Evolutionary conservation across 2,113 vertebrate genomes (phyloP), one percentile per base, ranked within the genome.

Genomic region (Apistogramma diplotaenia): DNA sequence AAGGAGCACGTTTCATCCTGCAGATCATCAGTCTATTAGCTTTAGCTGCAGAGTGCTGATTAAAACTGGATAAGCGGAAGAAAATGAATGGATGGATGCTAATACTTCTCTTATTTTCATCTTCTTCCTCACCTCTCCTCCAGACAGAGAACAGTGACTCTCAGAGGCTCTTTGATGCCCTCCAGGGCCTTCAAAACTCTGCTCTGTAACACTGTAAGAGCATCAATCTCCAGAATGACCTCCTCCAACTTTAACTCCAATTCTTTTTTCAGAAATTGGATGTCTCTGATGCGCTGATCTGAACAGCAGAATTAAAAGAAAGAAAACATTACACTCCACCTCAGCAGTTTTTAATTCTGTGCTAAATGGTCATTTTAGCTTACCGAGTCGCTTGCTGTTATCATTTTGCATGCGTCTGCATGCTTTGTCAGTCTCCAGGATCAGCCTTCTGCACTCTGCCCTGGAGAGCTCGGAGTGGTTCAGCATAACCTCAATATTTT

Each of bases 201-300:
- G 0, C 35, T 93, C 81, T 94, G 95, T 49, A 95, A 93, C 0
- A 61, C 86, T 29, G 95, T 25, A 5, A 99, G 94, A 21, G 72
- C 82, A 3, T 98, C 96, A 0, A 91, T 96, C 89, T 96, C 95
- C 49, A 94, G 33, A 27, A 94, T 88, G 9, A 97, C 92, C 89
- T 98, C 95, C 57, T 96, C 95, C 5, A 97, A 93, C 76, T 96
- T 98, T 81, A 92, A 91, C 46, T 96, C 93, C 87, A 99, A 85
- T 88, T 99, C 97, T 82, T 94, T 93, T 92, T 92, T 97, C 96
- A 97, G 96, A 93, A 97, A 99, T 85, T 93, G 93, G 74, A 99
- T 87, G 85, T 98, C 96, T 84, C 96, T 91, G 2, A 86, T 86
- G 70, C 97, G 96, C 89, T 97, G 97, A 46, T 97, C 98, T 99